Base-by-base conservation (phyloP, 2,113 vertebrate genomes). In the Mirza zaza region DNA sequence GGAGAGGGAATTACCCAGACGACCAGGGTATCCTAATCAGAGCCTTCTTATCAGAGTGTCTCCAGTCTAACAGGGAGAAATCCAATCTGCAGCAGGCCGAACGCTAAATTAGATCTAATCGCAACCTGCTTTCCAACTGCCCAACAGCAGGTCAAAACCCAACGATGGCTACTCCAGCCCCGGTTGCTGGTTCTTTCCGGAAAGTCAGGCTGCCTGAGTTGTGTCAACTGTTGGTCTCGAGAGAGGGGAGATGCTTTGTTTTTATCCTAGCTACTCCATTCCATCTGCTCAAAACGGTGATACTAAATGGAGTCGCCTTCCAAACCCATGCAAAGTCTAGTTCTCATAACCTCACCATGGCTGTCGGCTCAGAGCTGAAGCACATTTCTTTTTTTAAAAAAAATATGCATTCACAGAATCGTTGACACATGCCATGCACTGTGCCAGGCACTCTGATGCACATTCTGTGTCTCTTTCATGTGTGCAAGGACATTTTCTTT, bases 1-100 rank as follows among this genome's bases (percentile, higher is more conserved):
- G 94, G 52, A 96, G 86, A 97, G 97, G 86, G 98, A 98, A 98
- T 98, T 95, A 98, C n/a, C 86, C 77, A 76, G 97, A 88, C 97
- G 94, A 96, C 83, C 97, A 98, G 97, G 76, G 91, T 91, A 95
- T 94, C 98, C 95, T 98, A 97, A 98, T 98, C 97, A 98, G 81
- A 96, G 75, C 3, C 0, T 90, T 98, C 98, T 98, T 98, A 98
- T 97, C 98, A 91, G 96, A 98, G 87, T 81, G 97, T 98, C 97
- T 98, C 96, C 97, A 98, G 97, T 96, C 98, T 98, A 98, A 98
- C 96, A 97, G 96, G 97, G 97, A 98, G 97, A 98, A 98, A 98
- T 98, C 92, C 97, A 98, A 98, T 98, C 98, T 98, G 96, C 77
- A 93, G 90, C 23, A 32, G 87, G 97, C 39, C 87, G 97, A 98